phyloP scores from a whole-genome alignment of 2,888 invertebrate genomes.

The Leucophenga montana region DNA sequence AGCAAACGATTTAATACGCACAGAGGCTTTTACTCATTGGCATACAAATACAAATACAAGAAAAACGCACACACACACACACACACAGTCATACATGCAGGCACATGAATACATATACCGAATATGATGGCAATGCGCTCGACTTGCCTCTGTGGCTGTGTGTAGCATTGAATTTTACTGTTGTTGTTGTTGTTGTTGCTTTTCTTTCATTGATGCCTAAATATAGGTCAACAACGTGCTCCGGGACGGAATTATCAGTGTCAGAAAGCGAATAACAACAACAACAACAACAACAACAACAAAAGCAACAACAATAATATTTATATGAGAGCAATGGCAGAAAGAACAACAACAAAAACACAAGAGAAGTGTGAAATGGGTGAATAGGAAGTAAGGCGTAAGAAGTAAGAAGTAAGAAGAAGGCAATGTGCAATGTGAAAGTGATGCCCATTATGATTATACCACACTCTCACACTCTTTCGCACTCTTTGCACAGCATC shows the following conservation, averaged over 20 bases:
- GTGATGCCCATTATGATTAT: conserved; percentile 1
- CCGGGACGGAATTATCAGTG: conserved; percentile 50
- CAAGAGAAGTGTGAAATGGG: not conserved
- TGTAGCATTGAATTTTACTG: conserved; percentile 31
- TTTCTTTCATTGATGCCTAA: conserved; percentile 69
- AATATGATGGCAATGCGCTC: not conserved
- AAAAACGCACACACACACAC: conserved; percentile 7
- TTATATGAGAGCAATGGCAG: conserved; percentile 5
- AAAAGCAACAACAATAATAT: not conserved
- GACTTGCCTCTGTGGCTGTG: not conserved
- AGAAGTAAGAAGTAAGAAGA: not conserved
- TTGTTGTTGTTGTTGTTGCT: conserved; percentile 11
- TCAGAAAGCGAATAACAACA: conserved; percentile 27
- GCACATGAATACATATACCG: not conserved
- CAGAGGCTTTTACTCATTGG: conserved; percentile 53
- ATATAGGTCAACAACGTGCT: conserved; percentile 72
- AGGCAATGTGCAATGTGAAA: conserved; percentile 12
- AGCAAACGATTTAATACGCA: not conserved
- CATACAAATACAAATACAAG: not conserved
- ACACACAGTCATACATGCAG: not conserved
- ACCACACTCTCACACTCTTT: not conserved
- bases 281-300: conserved; percentile 6
- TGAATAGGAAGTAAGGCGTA: no score
- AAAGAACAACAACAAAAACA: conserved; percentile 6
- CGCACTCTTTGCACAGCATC: not conserved